Percentiles rank a stretch among this genome's conserved stretches.
Evolutionary conservation across 2,888 invertebrate genomes (phyloP).

Genomic region (Acrocyrtus sp.): DNA sequence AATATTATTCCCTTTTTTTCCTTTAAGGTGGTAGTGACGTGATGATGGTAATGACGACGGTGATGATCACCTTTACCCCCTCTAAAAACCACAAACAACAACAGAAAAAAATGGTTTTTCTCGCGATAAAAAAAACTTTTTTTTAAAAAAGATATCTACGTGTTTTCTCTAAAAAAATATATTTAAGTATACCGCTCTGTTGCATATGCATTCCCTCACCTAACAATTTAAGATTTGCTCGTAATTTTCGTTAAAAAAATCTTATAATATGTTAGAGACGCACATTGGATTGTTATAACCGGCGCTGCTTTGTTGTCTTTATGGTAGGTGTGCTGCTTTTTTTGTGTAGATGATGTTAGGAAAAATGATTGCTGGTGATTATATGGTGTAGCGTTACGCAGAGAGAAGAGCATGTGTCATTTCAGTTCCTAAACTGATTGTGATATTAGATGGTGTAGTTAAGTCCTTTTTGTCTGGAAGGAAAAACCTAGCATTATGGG

Average conservation of each 20-base stretch:
- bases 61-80: slow-evolving; percentile 40
- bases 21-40: not conserved
- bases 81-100: slow-evolving; percentile 47
- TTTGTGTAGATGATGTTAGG: too few species aligned
- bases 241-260: too few species aligned
- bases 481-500: slow-evolving; percentile 42
- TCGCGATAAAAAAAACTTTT: slow-evolving; percentile 35
- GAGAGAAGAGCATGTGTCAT: slow-evolving; percentile 36
- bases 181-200: too few species aligned
- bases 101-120: slow-evolving; percentile 31
- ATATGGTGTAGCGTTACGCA: not conserved
- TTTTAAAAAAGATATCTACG: too few species aligned
- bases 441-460: not conserved
- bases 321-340: too few species aligned
- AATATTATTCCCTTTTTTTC: not conserved
- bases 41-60: slow-evolving; percentile 34
- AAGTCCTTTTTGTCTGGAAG: slow-evolving; percentile 14
- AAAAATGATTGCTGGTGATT: not conserved
- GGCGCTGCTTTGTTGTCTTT: too few species aligned
- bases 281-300: too few species aligned
- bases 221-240: too few species aligned
- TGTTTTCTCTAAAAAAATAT: too few species aligned
- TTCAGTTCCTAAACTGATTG: slow-evolving; percentile 6
- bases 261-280: too few species aligned
- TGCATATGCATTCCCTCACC: too few species aligned